Evolutionary conservation across 2,888 invertebrate genomes (phyloP), one percentile per base, ranked within the genome.

Genomic region (Acronicta aceris): DNA sequence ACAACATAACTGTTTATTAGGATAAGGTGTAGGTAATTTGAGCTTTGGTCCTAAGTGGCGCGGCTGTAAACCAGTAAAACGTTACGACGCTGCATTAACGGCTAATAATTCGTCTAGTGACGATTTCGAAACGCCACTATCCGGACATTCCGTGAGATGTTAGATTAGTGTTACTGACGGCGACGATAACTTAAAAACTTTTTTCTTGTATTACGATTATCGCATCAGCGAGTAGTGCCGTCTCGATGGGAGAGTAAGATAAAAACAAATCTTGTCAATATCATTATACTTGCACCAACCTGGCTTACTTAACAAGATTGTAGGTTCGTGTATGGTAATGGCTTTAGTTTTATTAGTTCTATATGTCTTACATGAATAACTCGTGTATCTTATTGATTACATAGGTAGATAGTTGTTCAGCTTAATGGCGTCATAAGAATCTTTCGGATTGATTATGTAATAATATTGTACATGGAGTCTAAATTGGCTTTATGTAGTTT

Each of bases 241-340:
- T 64, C 57, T 76, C 86, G 92, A 93, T 92, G 87, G 82, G 82
- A 85, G 79, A 74, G 81, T 62, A 67, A 68, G 91, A 93, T 92
- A 91, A 89, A 86, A 82, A 40, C n/a, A 87, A 83, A 83, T 80
- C 88, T 86, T 89, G 88, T 93, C 91, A 89, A 91, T 90, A 90
- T 90, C 89, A 90, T 90, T 91, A 91, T 83, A 83, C 83, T 78
- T 84, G 83, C 86, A 87, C 85, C 82, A 83, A 86, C 82, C 81
- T 75, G 83, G 84, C 80, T 84, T 87, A 89, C 88, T 89, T 89
- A 91, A 91, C 88, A 87, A 92, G 90, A 91, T 91, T 88, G 89
- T 89, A 81, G 84, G 85, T 87, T 81, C 86, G 81, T 86, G 79
- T 79, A 79, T 69, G 85, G 88, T 91, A 92, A 90, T 90, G 86